A percentile compares a stretch with the other conserved stretches of the same genome.
phyloP scores from a whole-genome alignment of 2,888 invertebrate genomes.

The Parnassius mnemosyne region DNA sequence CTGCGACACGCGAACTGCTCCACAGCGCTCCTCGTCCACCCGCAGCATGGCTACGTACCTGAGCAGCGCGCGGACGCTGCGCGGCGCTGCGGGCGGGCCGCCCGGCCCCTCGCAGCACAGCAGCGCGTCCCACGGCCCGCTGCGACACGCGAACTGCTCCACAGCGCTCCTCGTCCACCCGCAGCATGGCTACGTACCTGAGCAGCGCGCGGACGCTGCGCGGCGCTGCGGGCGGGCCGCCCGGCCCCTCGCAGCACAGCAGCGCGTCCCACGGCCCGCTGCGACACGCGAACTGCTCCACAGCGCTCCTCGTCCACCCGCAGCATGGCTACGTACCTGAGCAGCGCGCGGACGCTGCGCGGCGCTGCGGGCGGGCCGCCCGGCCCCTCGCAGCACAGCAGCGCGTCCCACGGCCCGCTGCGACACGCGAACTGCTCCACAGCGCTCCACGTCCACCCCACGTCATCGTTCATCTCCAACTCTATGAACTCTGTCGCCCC shows the following conservation, averaged over 20 bases:
- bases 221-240: slow-evolving; percentile 33
- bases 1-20: too few species aligned
- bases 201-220: slow-evolving; percentile 46
- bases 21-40: too few species aligned
- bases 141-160: slow-evolving; percentile 45
- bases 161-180: slow-evolving; percentile 25
- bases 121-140: slow-evolving; percentile 62
- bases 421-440: too few species aligned
- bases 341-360: slow-evolving; percentile 35
- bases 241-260: slow-evolving; percentile 49
- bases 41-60: background rate
- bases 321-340: too few species aligned
- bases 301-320: too few species aligned
- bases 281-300: too few species aligned
- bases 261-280: slow-evolving; percentile 59
- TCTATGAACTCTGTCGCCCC: slow-evolving; percentile 57
- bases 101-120: slow-evolving; percentile 51
- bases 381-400: too few species aligned
- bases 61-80: slow-evolving; percentile 39
- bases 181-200: slow-evolving; percentile 41
- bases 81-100: too few species aligned
- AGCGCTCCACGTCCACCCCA: too few species aligned
- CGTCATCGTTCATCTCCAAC: too few species aligned
- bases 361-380: slow-evolving; percentile 14
- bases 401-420: too few species aligned